Conservation (phyloP, 1,140 invertebrate species). For the Probaryconus sp. region DNA sequence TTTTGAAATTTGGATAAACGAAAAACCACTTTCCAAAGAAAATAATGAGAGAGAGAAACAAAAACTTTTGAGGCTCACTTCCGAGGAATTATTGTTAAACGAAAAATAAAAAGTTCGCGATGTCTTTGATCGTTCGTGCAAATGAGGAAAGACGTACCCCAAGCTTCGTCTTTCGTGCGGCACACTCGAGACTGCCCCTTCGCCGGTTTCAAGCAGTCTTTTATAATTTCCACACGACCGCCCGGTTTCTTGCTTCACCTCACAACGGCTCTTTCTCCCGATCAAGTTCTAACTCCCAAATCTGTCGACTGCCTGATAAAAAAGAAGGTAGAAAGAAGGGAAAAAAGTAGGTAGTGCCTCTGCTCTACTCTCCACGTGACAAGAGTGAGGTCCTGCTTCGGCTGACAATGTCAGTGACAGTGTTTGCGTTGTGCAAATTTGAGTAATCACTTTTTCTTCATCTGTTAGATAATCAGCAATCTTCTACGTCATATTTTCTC, state of each 20-base stretch:
- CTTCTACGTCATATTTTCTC: conserved; percentile 17
- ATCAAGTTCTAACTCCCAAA: conserved; percentile 6
- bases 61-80: background rate
- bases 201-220: conserved; percentile 49
- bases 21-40: background rate
- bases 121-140: background rate
- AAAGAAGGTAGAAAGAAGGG: too few species aligned
- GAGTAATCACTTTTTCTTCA: background rate
- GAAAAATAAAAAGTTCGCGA: background rate
- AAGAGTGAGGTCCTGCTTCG: conserved; percentile 1
- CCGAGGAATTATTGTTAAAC: background rate
- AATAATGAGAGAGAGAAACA: background rate
- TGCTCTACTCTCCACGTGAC: conserved; percentile 2
- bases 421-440: conserved; percentile 21
- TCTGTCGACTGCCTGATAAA: too few species aligned
- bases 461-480: conserved; percentile 5
- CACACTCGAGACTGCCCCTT: conserved; percentile 54
- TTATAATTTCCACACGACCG: conserved; percentile 52
- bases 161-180: conserved; percentile 56
- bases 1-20: too few species aligned
- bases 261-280: conserved; percentile 36
- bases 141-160: conserved; percentile 46
- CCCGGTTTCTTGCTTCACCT: conserved; percentile 23
- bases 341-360: conserved; percentile 13
- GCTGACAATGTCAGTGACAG: conserved; percentile 24